These are phyloP conservation scores for Neogale vison DNA, from an alignment of 2,113 vertebrate genomes.

Conservation along the genomic window DNA sequence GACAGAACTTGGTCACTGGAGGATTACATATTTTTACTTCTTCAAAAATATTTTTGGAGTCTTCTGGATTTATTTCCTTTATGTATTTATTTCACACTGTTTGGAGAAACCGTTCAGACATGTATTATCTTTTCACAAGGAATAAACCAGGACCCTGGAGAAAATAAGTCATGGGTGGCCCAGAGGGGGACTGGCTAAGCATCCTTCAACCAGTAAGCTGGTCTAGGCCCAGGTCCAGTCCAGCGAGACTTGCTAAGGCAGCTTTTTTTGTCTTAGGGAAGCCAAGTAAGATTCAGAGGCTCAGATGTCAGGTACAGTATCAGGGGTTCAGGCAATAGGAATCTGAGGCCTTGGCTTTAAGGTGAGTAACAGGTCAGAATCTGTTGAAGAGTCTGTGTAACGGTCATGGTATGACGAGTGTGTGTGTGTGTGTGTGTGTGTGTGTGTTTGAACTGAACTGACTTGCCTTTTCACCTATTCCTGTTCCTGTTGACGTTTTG, in stretches of 20 bases:
- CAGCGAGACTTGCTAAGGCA: neutral
- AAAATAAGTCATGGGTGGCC: neutral
- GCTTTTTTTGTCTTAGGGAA: neutral
- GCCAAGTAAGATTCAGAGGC: neutral
- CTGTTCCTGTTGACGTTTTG: neutral
- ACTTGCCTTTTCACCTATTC: neutral
- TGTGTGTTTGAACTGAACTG: neutral
- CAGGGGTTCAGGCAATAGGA: neutral
- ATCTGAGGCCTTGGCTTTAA: neutral
- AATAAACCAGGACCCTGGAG: neutral
- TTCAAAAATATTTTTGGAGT: slow-evolving; percentile 50
- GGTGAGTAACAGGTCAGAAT: neutral
- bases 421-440: neutral
- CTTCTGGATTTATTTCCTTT: slow-evolving; percentile 26
- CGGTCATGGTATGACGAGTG: neutral
- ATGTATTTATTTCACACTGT: neutral
- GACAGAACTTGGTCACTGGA: slow-evolving; percentile 28
- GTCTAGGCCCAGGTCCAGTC: neutral
- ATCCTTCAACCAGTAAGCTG: neutral
- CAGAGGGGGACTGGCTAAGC: neutral
- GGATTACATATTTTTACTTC: slow-evolving; percentile 37
- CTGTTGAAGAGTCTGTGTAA: neutral
- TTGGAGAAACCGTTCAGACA: neutral
- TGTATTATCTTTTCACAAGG: neutral
- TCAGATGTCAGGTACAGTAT: neutral